These are phyloP conservation scores for Scomber scombrus DNA, from an alignment of 2,113 vertebrate genomes.

Conservation along the genomic window DNA sequence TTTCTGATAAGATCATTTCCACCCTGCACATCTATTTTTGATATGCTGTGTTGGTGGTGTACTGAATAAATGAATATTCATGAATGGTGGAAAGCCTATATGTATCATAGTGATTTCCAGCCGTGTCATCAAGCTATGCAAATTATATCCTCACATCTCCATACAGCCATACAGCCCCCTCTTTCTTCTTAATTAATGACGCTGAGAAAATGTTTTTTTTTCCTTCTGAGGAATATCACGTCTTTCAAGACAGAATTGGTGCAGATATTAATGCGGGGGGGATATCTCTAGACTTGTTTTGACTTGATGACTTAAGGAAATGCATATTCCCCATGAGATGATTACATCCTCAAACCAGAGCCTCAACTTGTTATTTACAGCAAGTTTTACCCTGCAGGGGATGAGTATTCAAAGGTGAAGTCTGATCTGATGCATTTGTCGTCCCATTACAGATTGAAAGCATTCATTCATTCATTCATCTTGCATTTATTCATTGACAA, in stretches of 20 bases:
- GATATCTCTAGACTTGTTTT: conserved; percentile 56
- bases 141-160: conserved; percentile 74
- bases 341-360: conserved; percentile 13
- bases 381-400: background rate
- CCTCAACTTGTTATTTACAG: conserved; percentile 2
- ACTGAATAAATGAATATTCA: conserved; percentile 76
- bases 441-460: background rate
- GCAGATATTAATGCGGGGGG: conserved; percentile 60
- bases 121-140: conserved; percentile 77
- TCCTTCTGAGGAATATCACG: conserved; percentile 54
- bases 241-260: conserved; percentile 48
- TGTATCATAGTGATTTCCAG: conserved; percentile 72
- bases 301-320: conserved; percentile 39
- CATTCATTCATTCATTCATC: conserved; percentile 3
- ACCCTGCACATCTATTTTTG: conserved; percentile 68
- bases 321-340: conserved; percentile 16
- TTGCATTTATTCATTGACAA: conserved; percentile 3
- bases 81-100: conserved; percentile 63
- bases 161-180: conserved; percentile 32
- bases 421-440: background rate
- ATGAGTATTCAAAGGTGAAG: background rate
- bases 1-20: conserved; percentile 72
- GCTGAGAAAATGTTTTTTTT: conserved; percentile 62
- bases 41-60: conserved; percentile 56
- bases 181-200: conserved; percentile 75